phyloP scores from a whole-genome alignment of 2,888 invertebrate genomes.

The Lithophane leautieri region DNA sequence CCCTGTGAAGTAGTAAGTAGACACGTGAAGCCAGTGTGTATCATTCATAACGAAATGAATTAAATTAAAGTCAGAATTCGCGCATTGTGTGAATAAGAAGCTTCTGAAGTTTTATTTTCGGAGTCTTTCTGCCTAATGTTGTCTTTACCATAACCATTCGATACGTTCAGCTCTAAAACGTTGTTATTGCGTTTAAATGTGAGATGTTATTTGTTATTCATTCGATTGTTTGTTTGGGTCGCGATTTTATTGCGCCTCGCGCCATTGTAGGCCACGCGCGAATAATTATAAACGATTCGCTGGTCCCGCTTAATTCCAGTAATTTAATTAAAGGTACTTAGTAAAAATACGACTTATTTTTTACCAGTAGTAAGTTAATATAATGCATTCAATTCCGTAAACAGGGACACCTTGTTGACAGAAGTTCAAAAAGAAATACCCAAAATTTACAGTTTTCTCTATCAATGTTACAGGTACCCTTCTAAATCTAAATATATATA shows the following conservation, averaged over 20 bases:
- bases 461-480: too few species aligned
- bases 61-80: conserved; percentile 12
- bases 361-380: too few species aligned
- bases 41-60: conserved; percentile 21
- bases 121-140: conserved; percentile 41
- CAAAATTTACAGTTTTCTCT: too few species aligned
- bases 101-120: conserved; percentile 40
- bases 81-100: conserved; percentile 2
- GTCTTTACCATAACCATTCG: conserved; percentile 58
- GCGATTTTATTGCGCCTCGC: conserved; percentile 63
- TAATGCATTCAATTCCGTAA: too few species aligned
- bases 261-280: conserved; percentile 77
- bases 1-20: conserved; percentile 16
- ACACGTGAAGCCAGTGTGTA: conserved; percentile 9
- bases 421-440: too few species aligned
- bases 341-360: background rate
- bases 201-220: conserved; percentile 64
- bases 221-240: conserved; percentile 64
- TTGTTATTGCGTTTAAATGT: conserved; percentile 60
- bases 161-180: conserved; percentile 45
- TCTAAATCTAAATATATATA: too few species aligned
- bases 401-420: too few species aligned
- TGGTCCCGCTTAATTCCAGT: conserved; percentile 60
- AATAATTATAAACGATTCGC: conserved; percentile 75
- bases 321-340: conserved; percentile 28